Conservation (phyloP, 1,140 invertebrate genomes). For the Caligus rogercresseyi region DNA sequence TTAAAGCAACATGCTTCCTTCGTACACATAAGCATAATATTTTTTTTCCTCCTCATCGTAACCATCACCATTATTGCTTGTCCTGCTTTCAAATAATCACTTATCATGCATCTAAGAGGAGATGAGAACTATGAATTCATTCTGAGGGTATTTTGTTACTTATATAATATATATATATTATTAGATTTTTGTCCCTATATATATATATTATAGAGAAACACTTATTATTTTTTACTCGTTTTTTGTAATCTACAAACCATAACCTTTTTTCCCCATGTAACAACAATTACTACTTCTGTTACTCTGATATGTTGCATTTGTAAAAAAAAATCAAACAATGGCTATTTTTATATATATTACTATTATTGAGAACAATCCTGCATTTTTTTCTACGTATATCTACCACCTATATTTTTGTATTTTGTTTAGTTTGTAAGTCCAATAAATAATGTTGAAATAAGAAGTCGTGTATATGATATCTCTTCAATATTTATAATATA, state of each 20-base stretch:
- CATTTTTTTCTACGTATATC: no score
- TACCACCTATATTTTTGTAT: not conserved
- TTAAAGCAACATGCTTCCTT: no score
- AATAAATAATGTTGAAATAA: not conserved
- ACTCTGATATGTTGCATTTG: not conserved
- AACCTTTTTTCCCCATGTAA: no score
- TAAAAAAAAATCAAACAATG: not conserved
- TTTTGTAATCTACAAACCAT: not conserved
- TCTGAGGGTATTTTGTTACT: not conserved
- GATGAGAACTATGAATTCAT: not conserved
- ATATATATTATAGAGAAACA: not conserved
- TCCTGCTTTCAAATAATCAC: not conserved
- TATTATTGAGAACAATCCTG: not conserved
- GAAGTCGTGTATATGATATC: no score
- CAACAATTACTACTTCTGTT: no score
- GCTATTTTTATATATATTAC: not conserved
- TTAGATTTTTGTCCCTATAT: no score
- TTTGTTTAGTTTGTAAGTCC: not conserved
- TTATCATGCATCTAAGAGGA: no score
- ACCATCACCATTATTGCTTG: no score
- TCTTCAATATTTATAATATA: no score
- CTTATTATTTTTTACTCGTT: not conserved
- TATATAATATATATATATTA: not conserved
- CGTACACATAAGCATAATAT: no score
- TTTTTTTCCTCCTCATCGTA: no score